phyloP scores from a whole-genome alignment of 2,888 invertebrate genomes.

The Beris chalybata region DNA sequence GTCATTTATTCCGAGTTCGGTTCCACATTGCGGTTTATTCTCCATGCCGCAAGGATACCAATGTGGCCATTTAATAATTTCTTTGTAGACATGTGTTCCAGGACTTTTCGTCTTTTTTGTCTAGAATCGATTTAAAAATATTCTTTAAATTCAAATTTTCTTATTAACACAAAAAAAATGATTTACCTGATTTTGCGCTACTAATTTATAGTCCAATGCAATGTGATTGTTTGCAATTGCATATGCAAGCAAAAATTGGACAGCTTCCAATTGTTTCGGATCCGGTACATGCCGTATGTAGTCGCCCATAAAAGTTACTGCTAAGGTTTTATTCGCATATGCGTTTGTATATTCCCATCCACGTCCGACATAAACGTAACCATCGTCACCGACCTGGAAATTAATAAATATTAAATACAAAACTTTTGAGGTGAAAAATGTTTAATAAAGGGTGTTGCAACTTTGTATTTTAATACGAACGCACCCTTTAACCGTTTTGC shows the following conservation, averaged over 20 bases:
- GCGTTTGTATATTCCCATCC: slow-evolving; percentile 61
- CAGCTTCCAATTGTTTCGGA: slow-evolving; percentile 56
- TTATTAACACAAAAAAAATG: not conserved
- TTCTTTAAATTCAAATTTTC: not conserved
- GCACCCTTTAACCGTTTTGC: too few relatives aligned
- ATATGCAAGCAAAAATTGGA: slow-evolving; percentile 54
- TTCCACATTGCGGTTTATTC: slow-evolving; percentile 48
- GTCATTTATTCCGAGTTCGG: slow-evolving; percentile 49
- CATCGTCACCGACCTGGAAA: slow-evolving; percentile 61
- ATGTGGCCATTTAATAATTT: slow-evolving; percentile 59
- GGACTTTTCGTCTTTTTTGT: slow-evolving; percentile 58
- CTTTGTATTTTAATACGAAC: too few relatives aligned
- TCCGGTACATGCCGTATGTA: slow-evolving; percentile 55
- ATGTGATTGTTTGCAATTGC: slow-evolving; percentile 56
- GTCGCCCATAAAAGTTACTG: slow-evolving; percentile 59
- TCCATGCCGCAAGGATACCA: slow-evolving; percentile 52
- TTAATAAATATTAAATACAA: not conserved
- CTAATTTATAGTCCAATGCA: slow-evolving; percentile 56
- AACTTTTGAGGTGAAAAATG: not conserved
- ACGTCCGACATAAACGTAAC: slow-evolving; percentile 59
- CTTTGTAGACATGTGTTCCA: slow-evolving; percentile 57
- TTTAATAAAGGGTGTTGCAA: not conserved
- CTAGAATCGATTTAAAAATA: slow-evolving; percentile 40
- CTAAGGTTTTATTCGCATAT: slow-evolving; percentile 58
- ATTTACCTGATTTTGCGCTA: slow-evolving; percentile 59